Percentiles rank a stretch among this genome's conserved stretches.
phyloP scores from a whole-genome alignment of 2,888 invertebrate genomes.

The Orchesella flavescens region DNA sequence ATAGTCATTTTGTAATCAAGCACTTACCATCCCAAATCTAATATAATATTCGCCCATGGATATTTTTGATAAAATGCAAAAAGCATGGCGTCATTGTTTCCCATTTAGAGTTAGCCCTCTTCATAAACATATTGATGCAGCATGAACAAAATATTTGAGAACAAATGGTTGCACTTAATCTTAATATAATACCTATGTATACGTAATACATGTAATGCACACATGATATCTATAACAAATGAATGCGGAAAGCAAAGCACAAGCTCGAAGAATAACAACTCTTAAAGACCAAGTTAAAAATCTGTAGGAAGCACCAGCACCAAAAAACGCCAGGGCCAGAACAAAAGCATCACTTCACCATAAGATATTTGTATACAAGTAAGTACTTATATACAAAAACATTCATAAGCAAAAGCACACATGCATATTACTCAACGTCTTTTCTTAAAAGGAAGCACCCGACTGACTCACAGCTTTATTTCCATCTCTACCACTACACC shows the following conservation, averaged over 20 bases:
- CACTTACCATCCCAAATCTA: too few species aligned
- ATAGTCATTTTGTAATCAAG: too few species aligned
- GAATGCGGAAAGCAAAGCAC: too few species aligned
- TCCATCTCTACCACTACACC: conserved; percentile 36
- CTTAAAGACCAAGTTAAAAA: not conserved
- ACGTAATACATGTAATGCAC: not conserved
- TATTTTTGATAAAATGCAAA: not conserved
- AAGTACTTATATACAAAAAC: not conserved
- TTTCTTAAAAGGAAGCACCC: conserved; percentile 58
- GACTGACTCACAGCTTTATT: conserved; percentile 36
- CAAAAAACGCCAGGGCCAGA: not conserved
- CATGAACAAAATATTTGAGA: not conserved
- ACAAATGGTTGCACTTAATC: not conserved
- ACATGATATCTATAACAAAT: too few species aligned
- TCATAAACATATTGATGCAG: not conserved
- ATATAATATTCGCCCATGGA: too few species aligned
- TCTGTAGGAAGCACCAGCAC: not conserved
- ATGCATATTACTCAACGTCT: not conserved
- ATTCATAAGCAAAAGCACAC: not conserved
- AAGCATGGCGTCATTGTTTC: conserved; percentile 23
- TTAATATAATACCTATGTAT: not conserved
- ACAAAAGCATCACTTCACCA: not conserved
- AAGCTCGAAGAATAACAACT: too few species aligned
- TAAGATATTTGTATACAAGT: not conserved
- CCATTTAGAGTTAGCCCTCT: conserved; percentile 6